Evolutionary conservation across 1,140 invertebrate genomes (phyloP).

Genomic region (Trissolcus basalis): DNA sequence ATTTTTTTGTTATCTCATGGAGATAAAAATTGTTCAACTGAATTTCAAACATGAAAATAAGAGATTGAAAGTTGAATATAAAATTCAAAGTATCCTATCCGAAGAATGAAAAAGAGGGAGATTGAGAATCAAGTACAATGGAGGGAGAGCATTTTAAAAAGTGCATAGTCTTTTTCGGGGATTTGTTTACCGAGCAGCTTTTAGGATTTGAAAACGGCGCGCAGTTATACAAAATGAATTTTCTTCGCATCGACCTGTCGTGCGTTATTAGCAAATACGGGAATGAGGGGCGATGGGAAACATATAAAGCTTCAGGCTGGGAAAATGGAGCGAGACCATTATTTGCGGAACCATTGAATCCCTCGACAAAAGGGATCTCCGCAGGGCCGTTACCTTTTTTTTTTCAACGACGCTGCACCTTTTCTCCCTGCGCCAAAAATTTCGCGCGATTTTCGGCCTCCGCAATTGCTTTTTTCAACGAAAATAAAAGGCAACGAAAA

Average conservation of each 20-base stretch:
- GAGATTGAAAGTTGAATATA: too few relatives aligned
- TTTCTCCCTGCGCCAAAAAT: conserved; percentile 8
- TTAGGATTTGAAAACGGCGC: conserved; percentile 18
- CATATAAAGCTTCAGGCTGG: conserved; percentile 26
- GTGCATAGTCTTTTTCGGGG: neutral
- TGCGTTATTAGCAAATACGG: conserved; percentile 39
- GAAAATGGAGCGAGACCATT: conserved; percentile 40
- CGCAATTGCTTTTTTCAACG: too few relatives aligned
- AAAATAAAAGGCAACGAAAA: too few relatives aligned
- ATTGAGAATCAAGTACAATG: too few relatives aligned
- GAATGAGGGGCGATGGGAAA: conserved; percentile 21
- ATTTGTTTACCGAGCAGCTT: conserved; percentile 8
- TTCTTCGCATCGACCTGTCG: conserved; percentile 40
- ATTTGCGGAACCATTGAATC: conserved; percentile 34
- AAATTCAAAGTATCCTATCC: too few relatives aligned
- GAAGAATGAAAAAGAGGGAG: too few relatives aligned
- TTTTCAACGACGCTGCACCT: conserved; percentile 30
- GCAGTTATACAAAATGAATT: conserved; percentile 17
- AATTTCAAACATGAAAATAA: too few relatives aligned
- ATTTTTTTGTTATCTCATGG: too few relatives aligned
- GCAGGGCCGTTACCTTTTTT: conserved; percentile 16
- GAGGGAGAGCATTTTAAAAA: conserved; percentile 5
- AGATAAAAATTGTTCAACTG: too few relatives aligned
- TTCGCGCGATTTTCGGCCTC: neutral
- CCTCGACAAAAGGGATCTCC: conserved; percentile 19